These are phyloP conservation scores for Protosalanx chinensis DNA, from an alignment of 2,797 vertebrate genomes.

Conservation along the genomic window DNA sequence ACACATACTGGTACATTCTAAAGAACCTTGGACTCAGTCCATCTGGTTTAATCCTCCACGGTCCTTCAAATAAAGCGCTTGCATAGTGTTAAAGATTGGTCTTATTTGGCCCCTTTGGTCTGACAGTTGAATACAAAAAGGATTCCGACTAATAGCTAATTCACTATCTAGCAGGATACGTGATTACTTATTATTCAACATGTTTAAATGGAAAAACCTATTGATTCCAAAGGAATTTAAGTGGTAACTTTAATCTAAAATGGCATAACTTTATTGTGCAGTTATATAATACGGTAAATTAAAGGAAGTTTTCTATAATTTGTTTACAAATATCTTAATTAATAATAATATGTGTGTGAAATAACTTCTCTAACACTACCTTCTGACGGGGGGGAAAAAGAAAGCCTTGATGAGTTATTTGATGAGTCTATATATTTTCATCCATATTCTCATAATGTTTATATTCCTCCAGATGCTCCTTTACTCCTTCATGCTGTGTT, in stretches of 20 bases:
- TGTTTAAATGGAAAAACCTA: neutral
- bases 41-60: neutral
- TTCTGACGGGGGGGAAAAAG: neutral
- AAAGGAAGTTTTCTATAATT: neutral
- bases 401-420: neutral
- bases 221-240: no score
- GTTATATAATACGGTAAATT: no score
- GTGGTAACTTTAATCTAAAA: no score
- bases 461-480: neutral
- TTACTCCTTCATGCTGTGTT: neutral
- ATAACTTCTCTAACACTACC: no score
- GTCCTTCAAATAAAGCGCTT: neutral
- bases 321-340: no score
- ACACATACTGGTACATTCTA: neutral
- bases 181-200: neutral
- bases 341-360: no score
- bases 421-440: slow-evolving; percentile 3
- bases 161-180: no score
- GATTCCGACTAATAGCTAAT: neutral
- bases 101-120: neutral
- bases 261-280: no score
- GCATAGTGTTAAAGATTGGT: neutral
- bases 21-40: neutral
- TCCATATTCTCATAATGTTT: neutral
- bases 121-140: neutral